These are phyloP conservation scores for Thalassoma bifasciatum DNA, from an alignment of 2,113 vertebrate genomes.

Conservation along the genomic window DNA sequence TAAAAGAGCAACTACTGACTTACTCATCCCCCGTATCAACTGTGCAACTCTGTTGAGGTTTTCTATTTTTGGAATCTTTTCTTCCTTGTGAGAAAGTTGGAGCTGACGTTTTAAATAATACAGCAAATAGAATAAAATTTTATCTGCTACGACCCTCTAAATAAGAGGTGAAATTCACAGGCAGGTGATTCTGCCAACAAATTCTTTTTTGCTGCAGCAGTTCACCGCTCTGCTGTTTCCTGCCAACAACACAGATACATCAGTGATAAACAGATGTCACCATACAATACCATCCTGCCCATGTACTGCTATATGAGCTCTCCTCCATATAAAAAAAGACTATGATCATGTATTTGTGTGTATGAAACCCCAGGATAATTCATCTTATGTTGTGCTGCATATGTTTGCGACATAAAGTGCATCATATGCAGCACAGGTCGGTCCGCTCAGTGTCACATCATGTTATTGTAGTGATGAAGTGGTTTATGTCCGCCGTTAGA, in stretches of 20 bases:
- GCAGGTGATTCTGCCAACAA: neutral
- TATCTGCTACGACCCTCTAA: neutral
- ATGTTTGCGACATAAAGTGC: constrained; percentile 9
- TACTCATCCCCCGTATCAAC: too few species aligned
- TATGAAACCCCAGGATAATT: constrained; percentile 6
- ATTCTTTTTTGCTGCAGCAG: constrained; percentile 1
- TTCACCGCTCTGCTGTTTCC: constrained; percentile 12
- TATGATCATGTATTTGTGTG: constrained; percentile 6
- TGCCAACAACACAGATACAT: constrained; percentile 4
- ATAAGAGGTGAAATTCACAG: neutral
- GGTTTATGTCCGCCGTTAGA: constrained; percentile 41
- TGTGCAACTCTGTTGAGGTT: too few species aligned
- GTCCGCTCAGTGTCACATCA: constrained; percentile 39
- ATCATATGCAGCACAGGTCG: constrained; percentile 20
- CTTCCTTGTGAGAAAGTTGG: too few species aligned
- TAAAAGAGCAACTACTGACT: too few species aligned
- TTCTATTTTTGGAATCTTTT: too few species aligned
- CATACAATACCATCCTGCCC: neutral
- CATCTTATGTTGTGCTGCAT: constrained; percentile 2
- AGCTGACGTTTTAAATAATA: too few species aligned
- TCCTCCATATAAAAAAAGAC: constrained; percentile 1
- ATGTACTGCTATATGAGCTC: neutral
- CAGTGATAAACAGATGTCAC: neutral
- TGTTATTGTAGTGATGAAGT: constrained; percentile 1
- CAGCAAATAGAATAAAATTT: too few species aligned